phyloP scores from a whole-genome alignment of 2,797 vertebrate genomes.

The Toxotes lorentzi region DNA sequence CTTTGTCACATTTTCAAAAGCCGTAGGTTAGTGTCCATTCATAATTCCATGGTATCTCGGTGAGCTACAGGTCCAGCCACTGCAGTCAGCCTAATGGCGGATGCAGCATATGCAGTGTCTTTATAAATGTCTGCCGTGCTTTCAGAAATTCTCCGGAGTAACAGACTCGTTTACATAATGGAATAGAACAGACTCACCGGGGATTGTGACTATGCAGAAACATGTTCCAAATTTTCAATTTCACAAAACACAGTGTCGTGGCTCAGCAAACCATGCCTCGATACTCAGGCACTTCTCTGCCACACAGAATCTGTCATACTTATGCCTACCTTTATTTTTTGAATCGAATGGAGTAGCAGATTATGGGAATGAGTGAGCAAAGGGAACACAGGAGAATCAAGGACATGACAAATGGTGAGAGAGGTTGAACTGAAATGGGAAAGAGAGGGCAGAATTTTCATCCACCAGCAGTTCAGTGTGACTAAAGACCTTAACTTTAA shows the following conservation, averaged over 20 bases:
- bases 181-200: slow-evolving; percentile 72
- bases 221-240: slow-evolving; percentile 71
- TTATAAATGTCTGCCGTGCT: slow-evolving; percentile 56
- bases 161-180: slow-evolving; percentile 79
- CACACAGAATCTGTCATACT: slow-evolving; percentile 44
- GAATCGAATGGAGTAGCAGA: slow-evolving; percentile 25
- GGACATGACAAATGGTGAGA: slow-evolving; percentile 1
- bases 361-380: slow-evolving; percentile 24
- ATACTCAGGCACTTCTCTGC: slow-evolving; percentile 25
- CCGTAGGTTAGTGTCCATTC: slow-evolving; percentile 35
- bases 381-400: slow-evolving; percentile 9
- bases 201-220: slow-evolving; percentile 78
- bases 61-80: slow-evolving; percentile 15
- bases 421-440: neutral
- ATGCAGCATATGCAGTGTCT: slow-evolving; percentile 30
- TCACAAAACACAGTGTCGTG: slow-evolving; percentile 67
- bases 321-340: slow-evolving; percentile 32
- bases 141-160: slow-evolving; percentile 67
- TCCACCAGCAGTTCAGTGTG: neutral
- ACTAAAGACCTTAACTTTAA: too few relatives aligned
- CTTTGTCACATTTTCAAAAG: slow-evolving; percentile 32
- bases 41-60: slow-evolving; percentile 36
- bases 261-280: slow-evolving; percentile 43
- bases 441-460: neutral
- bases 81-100: slow-evolving; percentile 23